Conservation (phyloP, 2,797 vertebrate genomes). For the Alca torda region DNA sequence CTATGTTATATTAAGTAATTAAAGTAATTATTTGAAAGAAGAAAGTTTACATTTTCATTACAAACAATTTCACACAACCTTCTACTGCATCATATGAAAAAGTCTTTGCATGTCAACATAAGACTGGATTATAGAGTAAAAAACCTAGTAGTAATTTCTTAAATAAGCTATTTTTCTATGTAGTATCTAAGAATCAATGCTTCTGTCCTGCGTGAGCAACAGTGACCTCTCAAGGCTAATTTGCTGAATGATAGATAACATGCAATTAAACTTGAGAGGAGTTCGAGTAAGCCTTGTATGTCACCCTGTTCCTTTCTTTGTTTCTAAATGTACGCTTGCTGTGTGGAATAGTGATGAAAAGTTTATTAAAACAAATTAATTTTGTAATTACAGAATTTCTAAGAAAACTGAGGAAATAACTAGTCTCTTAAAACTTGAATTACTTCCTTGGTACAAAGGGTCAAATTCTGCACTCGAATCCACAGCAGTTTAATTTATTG, state of each 20-base stretch:
- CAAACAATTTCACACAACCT: neutral
- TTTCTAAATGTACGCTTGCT: neutral
- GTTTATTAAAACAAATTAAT: constrained; percentile 44
- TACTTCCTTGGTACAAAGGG: constrained; percentile 42
- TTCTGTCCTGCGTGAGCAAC: neutral
- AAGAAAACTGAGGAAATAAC: constrained; percentile 14
- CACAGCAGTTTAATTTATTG: neutral
- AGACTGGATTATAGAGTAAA: neutral
- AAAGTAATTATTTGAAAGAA: constrained; percentile 63
- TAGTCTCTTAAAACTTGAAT: constrained; percentile 24
- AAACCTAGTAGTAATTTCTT: neutral
- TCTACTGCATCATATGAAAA: neutral
- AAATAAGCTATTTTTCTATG: neutral
- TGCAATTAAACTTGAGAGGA: neutral
- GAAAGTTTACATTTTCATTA: constrained; percentile 20
- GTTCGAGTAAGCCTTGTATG: neutral
- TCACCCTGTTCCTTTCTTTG: neutral
- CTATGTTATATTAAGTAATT: constrained; percentile 49
- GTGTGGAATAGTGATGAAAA: neutral
- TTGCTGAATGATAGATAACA: neutral
- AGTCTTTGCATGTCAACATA: neutral
- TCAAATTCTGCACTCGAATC: neutral
- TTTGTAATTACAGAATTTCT: neutral
- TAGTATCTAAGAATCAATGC: neutral
- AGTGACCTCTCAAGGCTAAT: constrained; percentile 30